A percentile compares a stretch with the other conserved stretches of the same genome.
These are phyloP conservation scores for Periophthalmus magnuspinnatus DNA, from an alignment of 2,797 vertebrate genomes.

Conservation along the genomic window DNA sequence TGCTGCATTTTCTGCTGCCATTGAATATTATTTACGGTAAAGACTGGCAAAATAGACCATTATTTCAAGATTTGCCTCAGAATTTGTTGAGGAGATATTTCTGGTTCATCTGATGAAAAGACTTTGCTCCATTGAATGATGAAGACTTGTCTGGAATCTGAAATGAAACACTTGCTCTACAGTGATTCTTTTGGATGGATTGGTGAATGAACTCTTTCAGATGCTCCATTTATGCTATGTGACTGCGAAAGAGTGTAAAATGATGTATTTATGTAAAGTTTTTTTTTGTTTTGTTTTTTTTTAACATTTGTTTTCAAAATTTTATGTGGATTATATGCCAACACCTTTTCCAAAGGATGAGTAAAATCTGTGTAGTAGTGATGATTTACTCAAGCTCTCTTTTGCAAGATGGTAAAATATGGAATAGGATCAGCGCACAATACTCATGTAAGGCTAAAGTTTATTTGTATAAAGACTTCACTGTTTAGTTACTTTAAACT, in stretches of 20 bases:
- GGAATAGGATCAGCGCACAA: neutral
- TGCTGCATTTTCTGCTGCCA: conserved; percentile 94
- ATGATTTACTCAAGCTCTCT: neutral
- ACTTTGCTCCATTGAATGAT: neutral
- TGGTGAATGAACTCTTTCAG: neutral
- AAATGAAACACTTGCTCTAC: neutral
- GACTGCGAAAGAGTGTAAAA: neutral
- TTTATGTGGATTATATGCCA: neutral
- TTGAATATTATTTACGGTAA: conserved; percentile 93
- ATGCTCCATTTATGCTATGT: neutral
- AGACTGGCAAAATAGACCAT: conserved; percentile 8
- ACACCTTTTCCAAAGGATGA: neutral
- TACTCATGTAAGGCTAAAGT: neutral
- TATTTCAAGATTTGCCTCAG: neutral
- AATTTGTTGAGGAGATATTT: conserved; percentile 7
- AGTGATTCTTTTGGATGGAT: neutral
- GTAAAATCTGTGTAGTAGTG: neutral
- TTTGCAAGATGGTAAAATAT: neutral
- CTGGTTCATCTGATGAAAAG: conserved; percentile 2
- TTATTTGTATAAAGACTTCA: neutral
- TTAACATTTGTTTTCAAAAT: neutral
- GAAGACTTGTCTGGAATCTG: conserved; percentile 1
- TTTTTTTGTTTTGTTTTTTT: neutral
- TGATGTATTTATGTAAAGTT: neutral
- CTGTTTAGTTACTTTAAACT: neutral